phyloP scores from a whole-genome alignment of 2,888 invertebrate genomes.

The Eulithis testata region DNA sequence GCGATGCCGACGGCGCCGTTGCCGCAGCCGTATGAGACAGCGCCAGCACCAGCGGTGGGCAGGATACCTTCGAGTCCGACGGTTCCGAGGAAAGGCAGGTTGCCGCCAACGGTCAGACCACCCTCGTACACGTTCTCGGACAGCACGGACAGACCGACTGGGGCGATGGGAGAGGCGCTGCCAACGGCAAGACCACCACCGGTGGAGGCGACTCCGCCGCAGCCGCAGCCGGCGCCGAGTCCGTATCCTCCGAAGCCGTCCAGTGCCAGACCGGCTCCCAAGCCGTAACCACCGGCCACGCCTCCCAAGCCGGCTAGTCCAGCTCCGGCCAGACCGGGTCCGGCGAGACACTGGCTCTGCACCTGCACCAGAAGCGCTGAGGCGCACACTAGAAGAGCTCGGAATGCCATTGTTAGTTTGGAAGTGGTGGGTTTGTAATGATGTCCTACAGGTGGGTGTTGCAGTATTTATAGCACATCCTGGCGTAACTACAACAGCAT shows the following conservation, averaged over 20 bases:
- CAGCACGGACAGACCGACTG: slow-evolving; percentile 48
- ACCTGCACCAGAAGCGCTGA: slow-evolving; percentile 46
- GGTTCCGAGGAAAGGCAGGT: slow-evolving; percentile 57
- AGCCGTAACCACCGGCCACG: slow-evolving; percentile 23
- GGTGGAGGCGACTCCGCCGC: slow-evolving; percentile 44
- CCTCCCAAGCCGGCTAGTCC: slow-evolving; percentile 14
- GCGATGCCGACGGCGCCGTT: slow-evolving; percentile 48
- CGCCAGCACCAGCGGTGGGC: slow-evolving; percentile 55
- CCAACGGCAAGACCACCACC: slow-evolving; percentile 41
- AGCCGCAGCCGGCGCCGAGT: slow-evolving; percentile 26
- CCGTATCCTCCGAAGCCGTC: slow-evolving; percentile 38
- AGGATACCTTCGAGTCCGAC: slow-evolving; percentile 53
- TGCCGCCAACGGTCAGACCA: slow-evolving; percentile 49
- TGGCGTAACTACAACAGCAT: slow-evolving; percentile 7
- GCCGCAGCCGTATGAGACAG: slow-evolving; percentile 57
- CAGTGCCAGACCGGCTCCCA: slow-evolving; percentile 21
- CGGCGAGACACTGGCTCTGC: slow-evolving; percentile 34
- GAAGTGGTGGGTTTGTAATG: no score
- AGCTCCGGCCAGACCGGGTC: slow-evolving; percentile 36
- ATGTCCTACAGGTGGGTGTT: no score
- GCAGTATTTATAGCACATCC: slow-evolving; percentile 11
- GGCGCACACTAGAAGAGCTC: background rate
- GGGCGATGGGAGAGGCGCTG: slow-evolving; percentile 39
- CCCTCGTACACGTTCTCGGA: slow-evolving; percentile 57
- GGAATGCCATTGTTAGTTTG: background rate